Evolutionary conservation across 2,888 invertebrate species (phyloP).

Genomic region (Hyposoter didymator): DNA sequence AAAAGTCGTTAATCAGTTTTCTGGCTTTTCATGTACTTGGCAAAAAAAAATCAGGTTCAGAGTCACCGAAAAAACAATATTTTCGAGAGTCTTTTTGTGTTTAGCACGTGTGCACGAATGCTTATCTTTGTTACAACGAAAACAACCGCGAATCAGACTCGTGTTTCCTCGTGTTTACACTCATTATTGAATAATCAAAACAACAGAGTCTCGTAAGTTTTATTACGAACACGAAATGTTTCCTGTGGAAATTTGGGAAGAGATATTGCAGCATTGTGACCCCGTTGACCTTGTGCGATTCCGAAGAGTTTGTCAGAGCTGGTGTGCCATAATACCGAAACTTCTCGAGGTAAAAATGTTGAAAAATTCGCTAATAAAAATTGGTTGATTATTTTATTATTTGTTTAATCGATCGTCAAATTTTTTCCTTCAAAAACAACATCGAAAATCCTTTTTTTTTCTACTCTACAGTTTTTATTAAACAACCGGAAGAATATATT

Average conservation of each 20-base stretch:
- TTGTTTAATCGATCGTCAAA: not conserved
- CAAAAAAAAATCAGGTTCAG: not conserved
- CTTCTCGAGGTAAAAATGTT: constrained; percentile 69
- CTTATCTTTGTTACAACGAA: not conserved
- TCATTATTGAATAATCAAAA: not conserved
- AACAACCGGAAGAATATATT: not conserved
- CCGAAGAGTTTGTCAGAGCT: constrained; percentile 71
- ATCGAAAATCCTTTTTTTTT: no score
- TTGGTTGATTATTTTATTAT: no score
- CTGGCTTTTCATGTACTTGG: not conserved
- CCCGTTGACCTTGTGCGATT: constrained; percentile 70
- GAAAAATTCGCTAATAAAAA: not conserved
- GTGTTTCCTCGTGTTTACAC: not conserved
- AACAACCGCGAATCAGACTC: not conserved
- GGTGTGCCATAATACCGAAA: constrained; percentile 72
- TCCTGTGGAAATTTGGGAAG: constrained; percentile 78
- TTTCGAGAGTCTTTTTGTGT: not conserved
- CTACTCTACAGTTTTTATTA: no score
- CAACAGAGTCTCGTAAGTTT: not conserved
- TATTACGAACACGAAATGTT: constrained; percentile 64
- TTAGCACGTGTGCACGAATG: not conserved
- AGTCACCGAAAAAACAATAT: not conserved
- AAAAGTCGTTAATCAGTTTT: not conserved
- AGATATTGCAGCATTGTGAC: constrained; percentile 72
- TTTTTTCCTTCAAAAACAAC: not conserved